These are phyloP conservation scores for Naso thynnoides DNA, from an alignment of 2,797 vertebrate genomes.

Conservation along the genomic window DNA sequence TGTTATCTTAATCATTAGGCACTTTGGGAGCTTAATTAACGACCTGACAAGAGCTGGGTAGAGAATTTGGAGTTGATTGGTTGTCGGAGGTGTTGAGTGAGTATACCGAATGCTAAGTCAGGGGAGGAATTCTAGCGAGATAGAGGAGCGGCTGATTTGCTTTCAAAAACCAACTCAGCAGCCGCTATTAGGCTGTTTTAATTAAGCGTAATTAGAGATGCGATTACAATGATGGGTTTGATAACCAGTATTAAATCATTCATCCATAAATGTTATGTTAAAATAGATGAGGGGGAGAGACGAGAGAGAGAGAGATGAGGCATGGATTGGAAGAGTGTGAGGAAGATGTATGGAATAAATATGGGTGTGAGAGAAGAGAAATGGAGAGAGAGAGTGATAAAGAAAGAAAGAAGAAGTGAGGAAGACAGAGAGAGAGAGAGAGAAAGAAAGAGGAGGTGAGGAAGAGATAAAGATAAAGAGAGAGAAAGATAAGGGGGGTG, in stretches of 20 bases:
- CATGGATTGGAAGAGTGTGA: conserved; percentile 35
- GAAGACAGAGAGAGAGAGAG: not conserved
- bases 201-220: conserved; percentile 97
- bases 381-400: conserved; percentile 1
- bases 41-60: conserved; percentile 79
- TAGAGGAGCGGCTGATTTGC: conserved; percentile 82
- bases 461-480: conserved; percentile 1
- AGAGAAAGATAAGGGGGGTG: conserved; percentile 17
- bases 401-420: conserved; percentile 8
- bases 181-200: conserved; percentile 95
- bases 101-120: conserved; percentile 80
- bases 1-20: conserved; percentile 87
- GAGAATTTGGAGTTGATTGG: conserved; percentile 77
- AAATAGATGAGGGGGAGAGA: conserved; percentile 78
- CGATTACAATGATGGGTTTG: conserved; percentile 96
- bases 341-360: conserved; percentile 55
- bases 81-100: conserved; percentile 77
- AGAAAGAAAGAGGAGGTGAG: not conserved
- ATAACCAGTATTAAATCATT: conserved; percentile 97
- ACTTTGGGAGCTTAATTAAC: conserved; percentile 85
- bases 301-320: conserved; percentile 36
- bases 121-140: conserved; percentile 71
- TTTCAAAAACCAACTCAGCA: conserved; percentile 87
- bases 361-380: conserved; percentile 27
- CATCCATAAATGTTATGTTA: conserved; percentile 96